phyloP scores from a whole-genome alignment of 2,113 vertebrate genomes.

The Oxyruncus cristatus region DNA sequence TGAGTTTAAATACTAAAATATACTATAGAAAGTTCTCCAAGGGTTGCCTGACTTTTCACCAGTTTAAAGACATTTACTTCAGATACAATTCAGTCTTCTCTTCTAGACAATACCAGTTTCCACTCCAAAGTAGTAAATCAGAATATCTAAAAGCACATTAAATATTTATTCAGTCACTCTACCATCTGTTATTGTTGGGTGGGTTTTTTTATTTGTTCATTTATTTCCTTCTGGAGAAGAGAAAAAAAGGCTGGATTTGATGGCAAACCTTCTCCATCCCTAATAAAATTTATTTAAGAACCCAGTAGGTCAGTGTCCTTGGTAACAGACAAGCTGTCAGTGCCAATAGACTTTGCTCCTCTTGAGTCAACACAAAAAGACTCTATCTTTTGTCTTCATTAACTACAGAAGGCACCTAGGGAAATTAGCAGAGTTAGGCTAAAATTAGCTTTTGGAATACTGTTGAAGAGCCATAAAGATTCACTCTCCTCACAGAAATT shows the following conservation, averaged over 20 bases:
- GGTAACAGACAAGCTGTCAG: background rate
- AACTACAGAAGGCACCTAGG: background rate
- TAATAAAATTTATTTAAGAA: background rate
- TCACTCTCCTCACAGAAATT: background rate
- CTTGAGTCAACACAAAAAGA: background rate
- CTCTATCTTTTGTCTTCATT: background rate
- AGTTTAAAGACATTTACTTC: background rate
- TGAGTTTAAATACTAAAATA: background rate
- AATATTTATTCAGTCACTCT: background rate
- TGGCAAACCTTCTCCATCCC: background rate
- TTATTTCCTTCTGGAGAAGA: background rate
- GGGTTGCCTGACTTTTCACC: background rate
- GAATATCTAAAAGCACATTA: background rate
- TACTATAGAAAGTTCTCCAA: background rate
- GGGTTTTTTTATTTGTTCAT: background rate
- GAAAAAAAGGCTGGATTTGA: background rate
- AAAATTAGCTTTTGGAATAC: background rate
- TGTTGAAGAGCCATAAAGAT: background rate
- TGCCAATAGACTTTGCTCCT: background rate
- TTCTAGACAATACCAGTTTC: background rate
- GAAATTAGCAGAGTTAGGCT: background rate
- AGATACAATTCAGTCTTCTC: background rate
- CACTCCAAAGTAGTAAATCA: background rate
- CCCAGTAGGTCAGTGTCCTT: background rate
- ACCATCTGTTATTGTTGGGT: background rate